These are phyloP conservation scores for Microctenopoma lineatum DNA, from an alignment of 2,797 vertebrate species.

Conservation along the genomic window DNA sequence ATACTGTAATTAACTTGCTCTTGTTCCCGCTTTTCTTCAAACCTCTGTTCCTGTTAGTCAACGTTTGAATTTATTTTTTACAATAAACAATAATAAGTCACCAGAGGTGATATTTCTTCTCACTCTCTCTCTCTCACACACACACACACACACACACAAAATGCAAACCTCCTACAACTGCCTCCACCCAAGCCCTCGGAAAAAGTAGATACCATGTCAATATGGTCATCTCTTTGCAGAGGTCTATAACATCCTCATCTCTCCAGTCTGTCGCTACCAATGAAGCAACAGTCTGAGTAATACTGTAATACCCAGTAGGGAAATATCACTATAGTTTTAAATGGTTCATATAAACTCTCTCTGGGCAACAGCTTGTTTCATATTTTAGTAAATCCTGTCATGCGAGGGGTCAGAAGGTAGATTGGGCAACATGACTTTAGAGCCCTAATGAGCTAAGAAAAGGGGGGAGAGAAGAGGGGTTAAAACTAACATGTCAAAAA, in stretches of 20 bases:
- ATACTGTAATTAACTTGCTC: conserved; percentile 11
- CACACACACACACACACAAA: conserved; percentile 19
- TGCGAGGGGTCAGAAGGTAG: conserved; percentile 69
- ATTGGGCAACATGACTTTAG: conserved; percentile 65
- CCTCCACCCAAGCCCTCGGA: conserved; percentile 33
- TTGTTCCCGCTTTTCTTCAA: not conserved
- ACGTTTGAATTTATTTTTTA: conserved; percentile 11
- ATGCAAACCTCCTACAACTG: conserved; percentile 32
- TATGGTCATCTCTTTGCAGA: conserved; percentile 20
- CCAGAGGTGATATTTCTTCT: not conserved
- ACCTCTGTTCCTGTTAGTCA: conserved; percentile 14
- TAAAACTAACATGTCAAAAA: conserved; percentile 34
- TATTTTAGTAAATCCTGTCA: conserved; percentile 72
- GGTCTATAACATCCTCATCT: not conserved
- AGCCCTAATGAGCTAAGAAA: conserved; percentile 56
- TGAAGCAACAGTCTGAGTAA: too few species aligned
- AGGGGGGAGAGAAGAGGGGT: conserved; percentile 31
- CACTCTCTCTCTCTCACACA: not conserved
- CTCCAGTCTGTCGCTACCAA: too few species aligned
- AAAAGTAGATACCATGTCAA: conserved; percentile 53
- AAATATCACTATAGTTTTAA: conserved; percentile 43
- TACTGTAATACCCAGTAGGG: not conserved
- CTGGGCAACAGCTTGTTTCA: conserved; percentile 53
- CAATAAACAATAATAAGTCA: too few species aligned
- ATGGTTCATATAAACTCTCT: conserved; percentile 63